Conservation (phyloP, 2,797 vertebrate genomes). For the Epinephelus coioides region DNA sequence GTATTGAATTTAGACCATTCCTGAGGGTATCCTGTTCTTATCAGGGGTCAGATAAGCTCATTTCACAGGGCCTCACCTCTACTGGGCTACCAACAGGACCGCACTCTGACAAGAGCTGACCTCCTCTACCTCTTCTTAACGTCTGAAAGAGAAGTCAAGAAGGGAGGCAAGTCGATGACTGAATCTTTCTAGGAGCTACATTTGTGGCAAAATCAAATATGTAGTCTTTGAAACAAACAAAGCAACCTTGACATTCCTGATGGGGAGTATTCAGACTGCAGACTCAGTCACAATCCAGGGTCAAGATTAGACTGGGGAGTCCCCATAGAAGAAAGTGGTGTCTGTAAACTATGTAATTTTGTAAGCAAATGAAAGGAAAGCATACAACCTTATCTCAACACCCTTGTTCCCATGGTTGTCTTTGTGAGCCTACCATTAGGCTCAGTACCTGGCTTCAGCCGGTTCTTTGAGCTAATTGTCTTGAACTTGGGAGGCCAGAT, state of each 20-base stretch:
- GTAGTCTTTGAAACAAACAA: constrained; percentile 23
- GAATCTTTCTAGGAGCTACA: constrained; percentile 30
- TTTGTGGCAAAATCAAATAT: constrained; percentile 51
- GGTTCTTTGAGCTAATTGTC: constrained; percentile 43
- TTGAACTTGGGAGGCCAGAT: constrained; percentile 59
- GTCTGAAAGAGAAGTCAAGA: constrained; percentile 31
- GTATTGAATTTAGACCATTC: constrained; percentile 74
- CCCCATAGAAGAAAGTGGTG: not conserved
- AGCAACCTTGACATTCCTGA: constrained; percentile 70
- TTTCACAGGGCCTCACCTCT: constrained; percentile 80
- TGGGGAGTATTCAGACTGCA: constrained; percentile 44
- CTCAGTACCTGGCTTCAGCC: constrained; percentile 24
- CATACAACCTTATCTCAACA: constrained; percentile 4
- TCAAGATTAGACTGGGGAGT: constrained; percentile 22
- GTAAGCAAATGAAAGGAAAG: not conserved
- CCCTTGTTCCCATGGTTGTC: constrained; percentile 6
- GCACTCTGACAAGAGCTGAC: constrained; percentile 52
- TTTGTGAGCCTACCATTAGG: constrained; percentile 28
- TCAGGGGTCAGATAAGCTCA: constrained; percentile 82
- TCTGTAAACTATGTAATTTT: constrained; percentile 1
- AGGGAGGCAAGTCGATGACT: not conserved
- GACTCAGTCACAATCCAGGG: not conserved
- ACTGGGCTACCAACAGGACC: constrained; percentile 61
- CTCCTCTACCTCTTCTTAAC: constrained; percentile 18
- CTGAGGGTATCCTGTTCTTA: constrained; percentile 79